Conservation (phyloP, 1,140 invertebrate species). For the Papilio polytes region DNA sequence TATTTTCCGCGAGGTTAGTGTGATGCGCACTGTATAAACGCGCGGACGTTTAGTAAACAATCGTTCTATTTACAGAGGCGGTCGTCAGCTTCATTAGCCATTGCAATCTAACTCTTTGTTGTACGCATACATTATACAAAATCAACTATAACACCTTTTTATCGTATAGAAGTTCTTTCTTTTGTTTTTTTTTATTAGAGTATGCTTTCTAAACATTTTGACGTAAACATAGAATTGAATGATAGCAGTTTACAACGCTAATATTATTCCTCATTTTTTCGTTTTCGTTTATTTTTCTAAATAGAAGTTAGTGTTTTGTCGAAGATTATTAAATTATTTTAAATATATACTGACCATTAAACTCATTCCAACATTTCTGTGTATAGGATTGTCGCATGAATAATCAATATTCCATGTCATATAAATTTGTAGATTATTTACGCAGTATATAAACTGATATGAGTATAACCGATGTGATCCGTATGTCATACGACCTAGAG, state of each 20-base stretch:
- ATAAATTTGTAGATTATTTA: constrained; percentile 43
- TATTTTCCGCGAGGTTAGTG: constrained; percentile 55
- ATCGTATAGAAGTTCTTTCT: neutral
- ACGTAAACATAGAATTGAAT: constrained; percentile 7
- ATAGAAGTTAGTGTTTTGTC: too few species aligned
- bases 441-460: constrained; percentile 13
- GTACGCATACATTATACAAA: neutral
- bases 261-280: too few species aligned
- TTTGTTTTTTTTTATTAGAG: neutral
- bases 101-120: constrained; percentile 50
- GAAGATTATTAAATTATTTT: too few species aligned
- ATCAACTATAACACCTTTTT: neutral
- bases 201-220: neutral
- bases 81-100: constrained; percentile 73
- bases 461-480: constrained; percentile 19
- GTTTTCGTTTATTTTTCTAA: too few species aligned
- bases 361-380: constrained; percentile 29
- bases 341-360: too few species aligned
- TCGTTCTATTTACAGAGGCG: constrained; percentile 62
- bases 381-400: constrained; percentile 43
- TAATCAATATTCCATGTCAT: constrained; percentile 50
- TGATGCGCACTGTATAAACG: constrained; percentile 61
- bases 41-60: constrained; percentile 64
- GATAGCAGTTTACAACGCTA: too few species aligned
- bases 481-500: constrained; percentile 29